phyloP scores from a whole-genome alignment of 2,797 vertebrate genomes.

The Harpagifer antarcticus region DNA sequence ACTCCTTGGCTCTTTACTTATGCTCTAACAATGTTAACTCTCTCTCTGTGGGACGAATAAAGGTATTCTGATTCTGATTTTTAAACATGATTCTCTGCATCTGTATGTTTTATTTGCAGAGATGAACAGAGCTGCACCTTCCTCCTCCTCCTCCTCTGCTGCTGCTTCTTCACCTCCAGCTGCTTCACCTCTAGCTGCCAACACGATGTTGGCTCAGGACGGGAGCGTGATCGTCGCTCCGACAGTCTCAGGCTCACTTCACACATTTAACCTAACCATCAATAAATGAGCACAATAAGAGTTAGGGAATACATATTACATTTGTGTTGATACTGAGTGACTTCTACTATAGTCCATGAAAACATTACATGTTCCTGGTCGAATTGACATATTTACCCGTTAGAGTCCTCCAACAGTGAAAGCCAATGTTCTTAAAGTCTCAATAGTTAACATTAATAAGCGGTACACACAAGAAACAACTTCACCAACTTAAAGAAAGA shows the following conservation, averaged over 20 bases:
- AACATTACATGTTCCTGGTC: no score
- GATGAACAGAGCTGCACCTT: accelerated
- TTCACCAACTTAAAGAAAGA: no score
- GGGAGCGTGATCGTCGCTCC: constrained; percentile 26
- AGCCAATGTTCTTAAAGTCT: not conserved
- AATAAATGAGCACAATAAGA: not conserved
- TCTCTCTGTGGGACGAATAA: no score
- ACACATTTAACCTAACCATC: constrained; percentile 19
- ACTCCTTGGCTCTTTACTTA: no score
- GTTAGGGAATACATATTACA: not conserved
- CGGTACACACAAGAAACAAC: no score
- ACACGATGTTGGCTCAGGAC: not conserved
- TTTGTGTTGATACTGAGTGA: not conserved
- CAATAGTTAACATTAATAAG: not conserved
- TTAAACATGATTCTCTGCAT: not conserved
- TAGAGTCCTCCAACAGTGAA: no score
- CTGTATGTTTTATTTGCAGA: constrained; percentile 10
- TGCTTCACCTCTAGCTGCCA: not conserved
- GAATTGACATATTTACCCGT: no score
- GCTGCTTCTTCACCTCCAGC: not conserved
- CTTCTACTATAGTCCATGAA: not conserved
- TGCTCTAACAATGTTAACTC: no score
- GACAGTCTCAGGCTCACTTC: accelerated
- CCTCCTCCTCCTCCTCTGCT: not conserved
- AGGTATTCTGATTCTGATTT: no score